Evolutionary conservation across 2,113 vertebrate genomes (phyloP).

Genomic region (Solea solea): DNA sequence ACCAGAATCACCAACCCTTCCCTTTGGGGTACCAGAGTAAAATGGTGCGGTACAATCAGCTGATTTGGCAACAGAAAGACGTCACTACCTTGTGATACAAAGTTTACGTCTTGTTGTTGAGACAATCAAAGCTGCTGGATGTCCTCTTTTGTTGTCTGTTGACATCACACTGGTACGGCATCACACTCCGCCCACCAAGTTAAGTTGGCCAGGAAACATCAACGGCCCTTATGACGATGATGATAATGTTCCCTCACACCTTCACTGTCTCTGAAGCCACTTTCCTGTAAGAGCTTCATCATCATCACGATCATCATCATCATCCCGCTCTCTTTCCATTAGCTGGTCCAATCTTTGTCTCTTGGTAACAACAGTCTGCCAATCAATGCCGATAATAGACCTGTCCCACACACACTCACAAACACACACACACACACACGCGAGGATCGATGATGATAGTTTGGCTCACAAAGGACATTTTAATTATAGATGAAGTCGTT

Average conservation of each 20-base stretch:
- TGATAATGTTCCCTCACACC: not conserved
- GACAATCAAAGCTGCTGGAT: too few species aligned
- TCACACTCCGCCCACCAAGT: too few species aligned
- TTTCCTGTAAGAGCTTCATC: not conserved
- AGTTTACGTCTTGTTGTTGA: too few species aligned
- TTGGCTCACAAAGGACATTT: constrained; percentile 38
- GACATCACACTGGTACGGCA: too few species aligned
- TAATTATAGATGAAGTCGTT: constrained; percentile 57
- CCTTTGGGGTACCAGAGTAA: too few species aligned
- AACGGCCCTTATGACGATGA: too few species aligned
- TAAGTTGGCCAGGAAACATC: too few species aligned
- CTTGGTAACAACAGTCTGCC: constrained; percentile 35
- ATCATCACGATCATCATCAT: not conserved
- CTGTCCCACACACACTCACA: constrained; percentile 25
- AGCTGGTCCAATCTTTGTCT: constrained; percentile 26
- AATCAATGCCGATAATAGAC: constrained; percentile 65
- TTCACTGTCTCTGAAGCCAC: not conserved
- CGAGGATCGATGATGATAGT: constrained; percentile 30
- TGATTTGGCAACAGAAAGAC: too few species aligned
- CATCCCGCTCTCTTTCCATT: constrained; percentile 29
- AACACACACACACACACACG: not conserved
- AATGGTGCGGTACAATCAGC: too few species aligned
- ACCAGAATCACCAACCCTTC: too few species aligned
- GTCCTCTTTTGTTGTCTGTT: too few species aligned
- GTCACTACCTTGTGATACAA: too few species aligned